These are phyloP conservation scores for Calonectris borealis DNA, from an alignment of 2,113 vertebrate genomes.

Conservation along the genomic window DNA sequence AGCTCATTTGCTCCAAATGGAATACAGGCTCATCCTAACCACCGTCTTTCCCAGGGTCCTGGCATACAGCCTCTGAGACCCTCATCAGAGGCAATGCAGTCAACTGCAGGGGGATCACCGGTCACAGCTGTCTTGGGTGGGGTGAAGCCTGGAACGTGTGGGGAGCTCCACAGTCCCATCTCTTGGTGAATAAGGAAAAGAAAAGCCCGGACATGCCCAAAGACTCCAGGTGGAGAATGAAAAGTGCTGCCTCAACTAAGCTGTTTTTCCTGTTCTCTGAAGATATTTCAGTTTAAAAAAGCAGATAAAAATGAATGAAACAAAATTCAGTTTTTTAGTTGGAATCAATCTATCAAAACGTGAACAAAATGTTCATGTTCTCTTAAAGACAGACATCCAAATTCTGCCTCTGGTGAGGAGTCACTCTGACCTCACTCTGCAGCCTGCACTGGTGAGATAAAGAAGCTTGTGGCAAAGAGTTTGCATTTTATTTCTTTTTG, in stretches of 20 bases:
- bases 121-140: neutral
- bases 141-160: neutral
- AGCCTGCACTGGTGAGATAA: neutral
- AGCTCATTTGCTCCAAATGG: neutral
- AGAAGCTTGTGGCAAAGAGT: neutral
- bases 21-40: neutral
- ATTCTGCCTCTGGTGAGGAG: neutral
- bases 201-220: neutral
- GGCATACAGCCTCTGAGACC: neutral
- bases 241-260: neutral
- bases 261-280: neutral
- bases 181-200: neutral
- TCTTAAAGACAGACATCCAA: neutral
- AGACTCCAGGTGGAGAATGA: neutral
- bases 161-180: neutral
- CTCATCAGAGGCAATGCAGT: neutral
- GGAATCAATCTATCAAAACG: neutral
- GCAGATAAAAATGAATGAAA: neutral
- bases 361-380: neutral
- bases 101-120: fast-evolving
- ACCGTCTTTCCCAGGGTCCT: fast-evolving
- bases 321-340: neutral
- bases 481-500: neutral
- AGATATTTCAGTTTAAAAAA: neutral
- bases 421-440: neutral